Base-by-base conservation (phyloP, 1,140 invertebrate species). In the Caerostris extrusa region DNA sequence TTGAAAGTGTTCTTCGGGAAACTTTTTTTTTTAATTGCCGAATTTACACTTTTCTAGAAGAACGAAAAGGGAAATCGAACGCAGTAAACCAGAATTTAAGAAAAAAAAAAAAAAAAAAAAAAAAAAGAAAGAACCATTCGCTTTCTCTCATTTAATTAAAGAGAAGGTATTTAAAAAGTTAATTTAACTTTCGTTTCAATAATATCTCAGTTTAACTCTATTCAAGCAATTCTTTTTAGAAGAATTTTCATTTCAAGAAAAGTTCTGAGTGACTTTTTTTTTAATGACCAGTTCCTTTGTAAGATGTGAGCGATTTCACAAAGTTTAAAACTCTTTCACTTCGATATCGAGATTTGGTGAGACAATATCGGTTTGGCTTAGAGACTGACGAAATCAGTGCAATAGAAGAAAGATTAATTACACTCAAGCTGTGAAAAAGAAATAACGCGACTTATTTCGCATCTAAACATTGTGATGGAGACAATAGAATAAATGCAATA, bases 171-270 rank as follows among this genome's bases (percentile, higher is more conserved):
- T 12, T 10, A 64, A 53, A 67, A 88, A 67, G 58, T 88, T 88
- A 61, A 88, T 88, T 88, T 88, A 88, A 88, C 86, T 88, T 88
- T 88, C 86, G 86, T 88, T 88, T 88, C 34, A 86, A 81, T 81
- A 88, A 88, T 88, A 88, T 88, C 61, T 88, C 61, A 50, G n/a
- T 86, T 86, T 58, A 58, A 86, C 57, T 60, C 14, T 17, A 82
- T 14, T 17, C 34, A 10, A 50, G 34, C 34, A 3, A 34, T 19
- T 82, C 50, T 12, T 55, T 82, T 82, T 82, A 6, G 34, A 82
- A 82, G 12, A 82, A 34, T 82, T 55, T 50, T 82, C 12, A 34
- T 67, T 34, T 67, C 61, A 67, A 12, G 61, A 67, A 67, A 67
- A 67, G 61, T 14, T 67, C n/a, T 67, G 61, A 17, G 61, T 17